phyloP scores from a whole-genome alignment of 2,888 invertebrate species.

The Matsumyia berberina region DNA sequence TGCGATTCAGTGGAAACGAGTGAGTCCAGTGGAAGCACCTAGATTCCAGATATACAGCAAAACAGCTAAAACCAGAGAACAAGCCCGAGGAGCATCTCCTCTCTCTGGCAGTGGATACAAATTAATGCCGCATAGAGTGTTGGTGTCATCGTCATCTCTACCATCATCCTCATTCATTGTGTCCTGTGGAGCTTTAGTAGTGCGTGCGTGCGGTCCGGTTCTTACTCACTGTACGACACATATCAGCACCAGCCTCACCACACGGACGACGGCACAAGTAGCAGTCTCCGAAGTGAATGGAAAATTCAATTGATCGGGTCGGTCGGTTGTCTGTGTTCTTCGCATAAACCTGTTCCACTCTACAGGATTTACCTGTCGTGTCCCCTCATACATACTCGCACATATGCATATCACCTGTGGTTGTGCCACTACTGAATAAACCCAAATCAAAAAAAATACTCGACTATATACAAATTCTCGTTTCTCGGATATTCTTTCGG shows the following conservation, averaged over 20 bases:
- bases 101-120: constrained; percentile 70
- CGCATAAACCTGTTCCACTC: constrained; percentile 73
- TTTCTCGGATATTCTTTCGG: constrained; percentile 31
- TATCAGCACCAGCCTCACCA: constrained; percentile 44
- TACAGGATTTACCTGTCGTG: constrained; percentile 76
- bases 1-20: constrained; percentile 69
- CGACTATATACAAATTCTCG: constrained; percentile 34
- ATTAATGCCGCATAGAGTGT: constrained; percentile 74
- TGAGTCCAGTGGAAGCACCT: constrained; percentile 74
- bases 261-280: constrained; percentile 33
- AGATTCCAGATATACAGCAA: constrained; percentile 72
- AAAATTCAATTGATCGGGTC: constrained; percentile 74
- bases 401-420: constrained; percentile 61
- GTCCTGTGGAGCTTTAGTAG: constrained; percentile 74
- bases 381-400: constrained; percentile 39
- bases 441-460: constrained; percentile 20
- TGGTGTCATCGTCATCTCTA: constrained; percentile 72
- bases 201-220: constrained; percentile 75
- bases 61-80: constrained; percentile 41
- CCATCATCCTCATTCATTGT: constrained; percentile 75
- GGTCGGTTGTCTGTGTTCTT: constrained; percentile 65
- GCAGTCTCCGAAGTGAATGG: constrained; percentile 65
- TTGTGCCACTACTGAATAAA: constrained; percentile 54
- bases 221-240: constrained; percentile 42
- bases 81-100: constrained; percentile 33